phyloP scores from a whole-genome alignment of 2,888 invertebrate genomes.

The Cerceris rybyensis region DNA sequence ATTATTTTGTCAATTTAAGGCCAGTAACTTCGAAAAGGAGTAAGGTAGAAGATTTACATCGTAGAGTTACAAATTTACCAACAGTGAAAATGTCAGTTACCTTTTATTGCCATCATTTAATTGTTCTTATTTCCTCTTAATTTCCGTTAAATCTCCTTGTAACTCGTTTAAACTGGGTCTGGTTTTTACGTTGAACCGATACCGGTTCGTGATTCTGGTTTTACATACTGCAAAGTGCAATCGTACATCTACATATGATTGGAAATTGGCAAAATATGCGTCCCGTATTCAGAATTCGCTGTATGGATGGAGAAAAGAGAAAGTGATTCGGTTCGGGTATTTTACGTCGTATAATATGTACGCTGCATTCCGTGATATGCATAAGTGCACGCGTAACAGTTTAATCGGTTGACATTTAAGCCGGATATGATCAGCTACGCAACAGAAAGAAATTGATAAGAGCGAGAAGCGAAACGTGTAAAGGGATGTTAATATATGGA shows the following conservation, averaged over 20 bases:
- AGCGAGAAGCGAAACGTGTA: conserved; percentile 10
- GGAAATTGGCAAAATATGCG: not conserved
- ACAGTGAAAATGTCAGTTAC: not conserved
- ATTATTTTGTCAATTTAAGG: too few relatives aligned
- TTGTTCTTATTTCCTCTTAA: conserved; percentile 40
- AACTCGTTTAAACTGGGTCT: conserved; percentile 40
- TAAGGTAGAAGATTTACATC: not conserved
- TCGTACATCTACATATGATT: conserved; percentile 16
- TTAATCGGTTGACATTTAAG: conserved; percentile 61
- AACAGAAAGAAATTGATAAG: conserved; percentile 13
- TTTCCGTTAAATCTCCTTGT: conserved; percentile 14
- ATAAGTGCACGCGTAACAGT: conserved; percentile 41
- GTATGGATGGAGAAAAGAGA: conserved; percentile 59
- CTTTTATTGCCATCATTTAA: conserved; percentile 15
- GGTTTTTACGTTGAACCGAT: conserved; percentile 25
- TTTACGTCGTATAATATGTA: conserved; percentile 21
- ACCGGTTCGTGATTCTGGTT: conserved; percentile 47
- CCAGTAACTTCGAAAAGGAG: not conserved
- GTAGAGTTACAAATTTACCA: not conserved
- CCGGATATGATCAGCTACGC: conserved; percentile 11
- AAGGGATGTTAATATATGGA: conserved; percentile 10
- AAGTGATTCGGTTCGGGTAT: conserved; percentile 58
- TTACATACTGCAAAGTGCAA: conserved; percentile 1
- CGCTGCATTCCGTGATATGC: conserved; percentile 12
- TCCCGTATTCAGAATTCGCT: conserved; percentile 48